Evolutionary conservation across 1,140 invertebrate species (phyloP), one percentile per base, ranked within the genome.

Genomic region (Rhopalosiphum padi): DNA sequence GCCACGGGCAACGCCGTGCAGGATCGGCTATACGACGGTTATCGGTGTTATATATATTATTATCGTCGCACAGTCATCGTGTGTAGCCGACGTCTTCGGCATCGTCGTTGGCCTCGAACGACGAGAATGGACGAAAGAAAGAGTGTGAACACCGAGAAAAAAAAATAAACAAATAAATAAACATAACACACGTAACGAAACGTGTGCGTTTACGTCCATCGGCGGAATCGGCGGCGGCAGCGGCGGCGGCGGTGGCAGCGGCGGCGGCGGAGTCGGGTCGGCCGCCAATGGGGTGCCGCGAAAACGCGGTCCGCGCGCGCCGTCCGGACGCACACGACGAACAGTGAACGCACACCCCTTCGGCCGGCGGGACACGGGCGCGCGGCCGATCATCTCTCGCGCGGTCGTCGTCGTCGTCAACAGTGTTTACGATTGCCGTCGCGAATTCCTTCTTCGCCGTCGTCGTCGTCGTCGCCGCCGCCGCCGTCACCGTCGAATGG

Each of bases 261-360:
- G 83, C 25, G 41, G 41, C 25, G 83, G 41, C 7, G 83, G 83
- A 15, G 83, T 11, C 23, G 43, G 43, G 30, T 68, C 85, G 85
- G 41, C 88, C 22, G 88, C 88, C 48, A 89, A 89, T 89, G 48
- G 87, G 87, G 30, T 89, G 87, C 48, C n/a, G 87, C 51, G 35
- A 89, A 89, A 89, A 89, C 88, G 88, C 48, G n/a, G 88, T 37
- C 22, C 88, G 88, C 88, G 88, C 88, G 51, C 88, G 35, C 88
- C 48, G n/a, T 89, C 51, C 48, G 88, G 86, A 37, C 46, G 46
- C 23, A 55, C 88, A 15, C 88, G 48, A 41, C 22, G n/a, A 53
- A 89, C 88, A 89, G 88, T 55, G 48, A 89, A 89, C 88, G 88
- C 88, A 41, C 88, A 89, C 87, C 46, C 87, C 87, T 88, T 35